Evolutionary conservation across 2,113 vertebrate genomes (phyloP), one percentile per base, ranked within the genome.

Genomic region (Myrmecophaga tridactyla): DNA sequence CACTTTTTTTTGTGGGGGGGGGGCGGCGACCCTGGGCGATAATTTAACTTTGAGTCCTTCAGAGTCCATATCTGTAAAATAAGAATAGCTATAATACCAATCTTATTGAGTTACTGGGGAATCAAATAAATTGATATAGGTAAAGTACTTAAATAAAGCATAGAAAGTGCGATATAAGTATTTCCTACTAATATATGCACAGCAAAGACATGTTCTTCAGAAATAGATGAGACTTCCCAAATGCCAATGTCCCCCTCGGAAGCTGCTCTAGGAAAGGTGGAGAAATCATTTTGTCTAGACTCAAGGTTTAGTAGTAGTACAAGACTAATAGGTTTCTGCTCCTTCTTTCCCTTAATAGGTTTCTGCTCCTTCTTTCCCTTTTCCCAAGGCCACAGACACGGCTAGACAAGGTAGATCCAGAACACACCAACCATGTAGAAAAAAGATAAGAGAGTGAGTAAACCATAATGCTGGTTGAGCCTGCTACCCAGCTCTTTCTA

Each of bases 1-100:
- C 31, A 17, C 20, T 93, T 91, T 31, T 81, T 90, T 96, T 86
- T 70, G n/a, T n/a, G n/a, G n/a, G n/a, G n/a, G n/a, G n/a, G n/a
- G n/a, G n/a, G n/a, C n/a, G n/a, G 36, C 41, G 2, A 39, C 23
- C n/a, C 84, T 73, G 31, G 17, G 82, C 70, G 77, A 85, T 67
- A 27, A 48, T 34, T 67, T 87, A 76, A 60, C 31, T 84, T 58
- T 56, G 34, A 80, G 25, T 76, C 11, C 46, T 34, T 76, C 63
- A 84, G 36, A 39, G 48, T 87, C 18, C 56, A 85, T 4, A 62
- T 82, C 70, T 76, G 1, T 81, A 76, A 84, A 96, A 78, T 86
- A 34, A 78, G 21, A 67, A 77, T 14, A 81, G 58, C 13, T 56
- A 25, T 80, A 53, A 53, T 39, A 63, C 1, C 7, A 58, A 77